Evolutionary conservation across 2,888 invertebrate genomes (phyloP).

Genomic region (Papilio protenor): DNA sequence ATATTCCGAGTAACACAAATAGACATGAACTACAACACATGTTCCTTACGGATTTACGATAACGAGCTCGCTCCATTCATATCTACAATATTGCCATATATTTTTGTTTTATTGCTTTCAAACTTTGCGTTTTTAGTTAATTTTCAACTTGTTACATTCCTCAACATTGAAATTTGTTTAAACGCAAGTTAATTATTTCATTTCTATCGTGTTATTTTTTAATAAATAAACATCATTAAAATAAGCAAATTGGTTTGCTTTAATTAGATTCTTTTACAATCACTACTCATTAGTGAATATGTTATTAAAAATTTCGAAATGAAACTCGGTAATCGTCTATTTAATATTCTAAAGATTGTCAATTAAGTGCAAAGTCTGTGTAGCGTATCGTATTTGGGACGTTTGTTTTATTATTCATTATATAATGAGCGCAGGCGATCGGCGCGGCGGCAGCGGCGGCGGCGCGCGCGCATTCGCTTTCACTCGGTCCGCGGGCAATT

Average conservation of each 20-base stretch:
- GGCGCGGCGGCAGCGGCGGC: constrained; percentile 50
- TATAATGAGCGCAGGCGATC: constrained; percentile 67
- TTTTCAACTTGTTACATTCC: neutral
- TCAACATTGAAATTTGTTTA: neutral
- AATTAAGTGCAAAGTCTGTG: constrained; percentile 56
- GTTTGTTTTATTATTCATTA: constrained; percentile 81
- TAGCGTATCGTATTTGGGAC: constrained; percentile 70
- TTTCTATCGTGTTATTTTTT: constrained; percentile 1
- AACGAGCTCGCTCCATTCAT: constrained; percentile 12
- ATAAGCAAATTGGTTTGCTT: constrained; percentile 11
- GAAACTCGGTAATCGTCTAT: constrained; percentile 31
- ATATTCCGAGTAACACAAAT: constrained; percentile 27
- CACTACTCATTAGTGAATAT: constrained; percentile 34
- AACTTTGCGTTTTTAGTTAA: neutral
- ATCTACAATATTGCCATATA: neutral
- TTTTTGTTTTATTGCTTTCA: neutral
- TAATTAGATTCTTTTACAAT: constrained; percentile 26
- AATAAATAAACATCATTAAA: constrained; percentile 2
- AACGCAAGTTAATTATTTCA: neutral
- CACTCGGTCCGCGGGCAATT: constrained; percentile 79
- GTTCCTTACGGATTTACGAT: constrained; percentile 13
- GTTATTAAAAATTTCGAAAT: constrained; percentile 25
- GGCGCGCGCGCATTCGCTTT: constrained; percentile 72
- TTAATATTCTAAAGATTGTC: constrained; percentile 39
- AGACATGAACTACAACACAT: constrained; percentile 11